Base-by-base conservation (phyloP, 2,888 invertebrate species). In the Nasonia oneida region DNA sequence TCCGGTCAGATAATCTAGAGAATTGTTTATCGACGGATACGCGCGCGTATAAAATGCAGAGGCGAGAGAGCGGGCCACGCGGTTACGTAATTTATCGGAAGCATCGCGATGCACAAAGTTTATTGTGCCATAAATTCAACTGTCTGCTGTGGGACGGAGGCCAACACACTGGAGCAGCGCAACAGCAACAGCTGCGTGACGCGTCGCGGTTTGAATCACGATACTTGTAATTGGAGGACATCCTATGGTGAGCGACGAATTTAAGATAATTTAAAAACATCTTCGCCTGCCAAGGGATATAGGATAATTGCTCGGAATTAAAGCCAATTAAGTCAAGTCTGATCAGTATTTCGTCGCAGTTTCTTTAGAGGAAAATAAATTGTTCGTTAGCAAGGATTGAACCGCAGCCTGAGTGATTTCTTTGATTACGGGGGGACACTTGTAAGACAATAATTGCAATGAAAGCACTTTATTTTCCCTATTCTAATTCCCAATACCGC, bases 261-360 rank as follows among this genome's bases (percentile, higher is more conserved):
- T 87, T 86, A 85, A 86, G 87, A 87, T 86, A 86, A 86, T 85
- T 87, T 86, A 85, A 87, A 81, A 86, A 86, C 85, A 64, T 83
- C 86, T 83, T 86, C 82, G 86, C 79, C 78, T 83, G 29, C 71
- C 73, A 47, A 79, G 82, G 84, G 80, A 84, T 83, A 85, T 80
- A 67, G 64, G 85, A 87, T 87, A 86, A 87, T 87, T 87, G 87
- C 86, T 81, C 61, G 79, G 81, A 87, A 86, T 86, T 87, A 86
- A 81, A 87, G 83, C 87, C 85, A 87, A 87, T 87, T 86, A 86
- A 86, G 76, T 76, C 81, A 82, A 86, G 84, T 85, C 87, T 79
- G 84, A 86, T 87, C 85, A 82, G 83, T 84, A 71, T 86, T 87
- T 86, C 87, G 87, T 86, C 84, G 85, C 87, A 86, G 85, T 87